Percentiles rank a stretch among this genome's conserved stretches.
Evolutionary conservation across 2,113 vertebrate genomes (phyloP).

Genomic region (Lamprotornis superbus): DNA sequence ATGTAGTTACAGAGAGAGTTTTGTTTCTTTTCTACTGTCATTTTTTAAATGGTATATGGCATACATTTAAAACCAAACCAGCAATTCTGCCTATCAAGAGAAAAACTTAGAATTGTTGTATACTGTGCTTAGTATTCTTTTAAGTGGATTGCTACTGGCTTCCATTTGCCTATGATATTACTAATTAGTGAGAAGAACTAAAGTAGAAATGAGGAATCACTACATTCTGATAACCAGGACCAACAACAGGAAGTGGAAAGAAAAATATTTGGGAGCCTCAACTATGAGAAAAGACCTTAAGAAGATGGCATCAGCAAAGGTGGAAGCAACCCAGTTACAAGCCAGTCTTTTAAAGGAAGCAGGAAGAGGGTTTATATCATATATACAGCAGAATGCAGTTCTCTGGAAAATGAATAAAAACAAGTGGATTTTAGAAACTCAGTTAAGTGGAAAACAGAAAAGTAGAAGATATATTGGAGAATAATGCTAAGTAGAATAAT

Average conservation of each 20-base stretch:
- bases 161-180: background rate
- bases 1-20: background rate
- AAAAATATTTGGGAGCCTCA: background rate
- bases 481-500: background rate
- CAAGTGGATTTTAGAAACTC: background rate
- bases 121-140: background rate
- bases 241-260: background rate
- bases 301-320: background rate
- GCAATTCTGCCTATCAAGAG: background rate
- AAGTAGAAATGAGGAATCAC: background rate
- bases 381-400: background rate
- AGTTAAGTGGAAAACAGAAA: background rate
- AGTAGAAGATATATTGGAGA: background rate
- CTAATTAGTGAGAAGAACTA: background rate
- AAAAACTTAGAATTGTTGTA: background rate
- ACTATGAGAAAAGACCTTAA: background rate
- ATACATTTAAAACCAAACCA: background rate
- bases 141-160: background rate
- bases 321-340: background rate
- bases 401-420: background rate
- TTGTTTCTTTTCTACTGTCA: background rate
- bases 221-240: background rate
- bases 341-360: background rate
- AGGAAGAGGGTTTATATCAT: background rate
- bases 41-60: background rate